Evolutionary conservation across 2,113 vertebrate genomes (phyloP).

Genomic region (Dasyurus viverrinus): DNA sequence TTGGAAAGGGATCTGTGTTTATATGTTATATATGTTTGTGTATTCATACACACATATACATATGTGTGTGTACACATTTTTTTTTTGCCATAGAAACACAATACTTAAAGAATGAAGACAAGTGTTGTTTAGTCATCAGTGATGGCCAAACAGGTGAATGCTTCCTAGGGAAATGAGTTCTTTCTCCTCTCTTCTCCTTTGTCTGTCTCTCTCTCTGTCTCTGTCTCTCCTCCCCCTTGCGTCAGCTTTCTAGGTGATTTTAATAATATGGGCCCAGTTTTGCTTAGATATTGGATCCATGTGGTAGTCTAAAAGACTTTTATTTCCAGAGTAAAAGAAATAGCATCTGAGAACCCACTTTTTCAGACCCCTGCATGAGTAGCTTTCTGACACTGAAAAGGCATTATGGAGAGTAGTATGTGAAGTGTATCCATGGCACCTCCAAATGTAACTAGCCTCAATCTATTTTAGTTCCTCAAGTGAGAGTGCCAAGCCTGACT

Average conservation of each 20-base stretch:
- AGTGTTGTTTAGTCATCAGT: slow-evolving; percentile 46
- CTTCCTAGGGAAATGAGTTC: slow-evolving; percentile 53
- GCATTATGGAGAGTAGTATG: background rate
- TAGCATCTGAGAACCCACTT: background rate
- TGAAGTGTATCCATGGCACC: background rate
- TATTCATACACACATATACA: no score
- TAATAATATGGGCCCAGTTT: slow-evolving; percentile 7
- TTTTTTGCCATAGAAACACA: slow-evolving; percentile 50
- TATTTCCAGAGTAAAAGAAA: background rate
- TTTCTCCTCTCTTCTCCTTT: background rate
- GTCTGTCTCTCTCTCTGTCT: background rate
- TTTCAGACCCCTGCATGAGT: background rate
- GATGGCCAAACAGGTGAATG: slow-evolving; percentile 7
- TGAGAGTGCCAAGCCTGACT: background rate
- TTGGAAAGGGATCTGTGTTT: slow-evolving; percentile 42
- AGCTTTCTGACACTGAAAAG: background rate
- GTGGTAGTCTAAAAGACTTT: slow-evolving; percentile 12
- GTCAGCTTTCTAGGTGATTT: slow-evolving; percentile 10
- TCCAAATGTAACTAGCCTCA: background rate
- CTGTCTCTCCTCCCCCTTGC: background rate
- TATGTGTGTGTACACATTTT: background rate
- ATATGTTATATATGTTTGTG: background rate
- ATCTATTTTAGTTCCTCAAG: slow-evolving; percentile 13
- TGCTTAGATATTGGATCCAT: slow-evolving; percentile 23
- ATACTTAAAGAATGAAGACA: slow-evolving; percentile 48